phyloP scores from a whole-genome alignment of 2,888 invertebrate species.

The Zootermopsis nevadensis region DNA sequence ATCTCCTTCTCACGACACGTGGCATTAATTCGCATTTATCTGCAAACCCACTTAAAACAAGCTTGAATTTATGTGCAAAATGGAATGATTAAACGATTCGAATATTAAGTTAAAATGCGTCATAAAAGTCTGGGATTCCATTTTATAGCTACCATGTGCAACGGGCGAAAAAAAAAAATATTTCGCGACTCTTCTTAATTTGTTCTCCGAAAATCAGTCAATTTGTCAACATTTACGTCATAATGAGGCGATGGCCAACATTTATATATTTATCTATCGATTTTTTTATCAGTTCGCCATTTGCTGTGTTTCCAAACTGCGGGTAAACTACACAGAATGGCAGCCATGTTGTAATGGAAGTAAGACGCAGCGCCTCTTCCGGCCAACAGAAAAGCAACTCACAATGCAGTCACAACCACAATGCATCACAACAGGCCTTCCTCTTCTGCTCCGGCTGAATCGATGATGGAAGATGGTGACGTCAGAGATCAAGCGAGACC shows the following conservation, averaged over 20 bases:
- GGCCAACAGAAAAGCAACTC: neutral
- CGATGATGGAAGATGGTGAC: neutral
- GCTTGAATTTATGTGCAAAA: neutral
- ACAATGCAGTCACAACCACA: slow-evolving; percentile 16
- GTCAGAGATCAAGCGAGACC: slow-evolving; percentile 13
- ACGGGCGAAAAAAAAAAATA: neutral
- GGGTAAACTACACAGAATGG: slow-evolving; percentile 44
- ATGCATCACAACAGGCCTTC: slow-evolving; percentile 29
- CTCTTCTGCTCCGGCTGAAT: neutral
- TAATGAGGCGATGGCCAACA: neutral
- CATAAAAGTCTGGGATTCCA: neutral
- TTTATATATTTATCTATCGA: slow-evolving; percentile 54
- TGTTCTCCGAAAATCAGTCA: too few relatives aligned
- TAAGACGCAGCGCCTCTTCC: neutral
- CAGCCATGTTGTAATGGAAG: slow-evolving; percentile 8
- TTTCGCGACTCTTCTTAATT: neutral
- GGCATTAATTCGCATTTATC: neutral
- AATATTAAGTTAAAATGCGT: neutral
- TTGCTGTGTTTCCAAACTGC: slow-evolving; percentile 80
- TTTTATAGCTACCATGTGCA: too few relatives aligned
- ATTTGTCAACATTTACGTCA: neutral
- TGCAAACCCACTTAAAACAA: too few relatives aligned
- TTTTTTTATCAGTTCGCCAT: slow-evolving; percentile 74
- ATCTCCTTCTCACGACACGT: neutral
- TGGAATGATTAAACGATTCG: neutral